These are phyloP conservation scores for Tetragnatha versicolor DNA, from an alignment of 1,140 invertebrate species.

Conservation along the genomic window DNA sequence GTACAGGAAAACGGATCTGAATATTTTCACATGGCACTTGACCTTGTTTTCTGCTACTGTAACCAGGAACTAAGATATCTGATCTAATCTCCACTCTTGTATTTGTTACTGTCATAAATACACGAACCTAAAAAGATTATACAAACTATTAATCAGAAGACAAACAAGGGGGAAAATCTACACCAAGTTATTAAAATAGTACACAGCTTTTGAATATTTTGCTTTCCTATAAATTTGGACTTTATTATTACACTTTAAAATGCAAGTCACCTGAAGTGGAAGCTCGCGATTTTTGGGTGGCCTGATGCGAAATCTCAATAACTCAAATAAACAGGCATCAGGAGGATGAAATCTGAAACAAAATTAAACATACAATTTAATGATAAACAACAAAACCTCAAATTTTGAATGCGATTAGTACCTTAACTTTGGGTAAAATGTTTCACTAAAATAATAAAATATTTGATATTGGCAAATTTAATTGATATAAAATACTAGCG, in stretches of 20 bases:
- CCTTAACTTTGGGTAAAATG: too few species aligned
- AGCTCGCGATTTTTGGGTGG: slow-evolving; percentile 96
- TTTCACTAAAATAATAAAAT: too few species aligned
- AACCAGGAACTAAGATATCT: slow-evolving; percentile 95
- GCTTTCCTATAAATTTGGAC: too few species aligned
- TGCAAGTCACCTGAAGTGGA: slow-evolving; percentile 80
- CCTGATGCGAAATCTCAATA: slow-evolving; percentile 94
- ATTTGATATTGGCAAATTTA: too few species aligned
- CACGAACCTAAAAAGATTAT: slow-evolving; percentile 53
- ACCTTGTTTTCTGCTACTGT: slow-evolving; percentile 91
- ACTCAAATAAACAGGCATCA: slow-evolving; percentile 97
- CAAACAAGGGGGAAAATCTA: too few species aligned
- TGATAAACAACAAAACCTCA: too few species aligned
- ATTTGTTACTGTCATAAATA: slow-evolving; percentile 56
- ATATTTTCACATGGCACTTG: slow-evolving; percentile 96
- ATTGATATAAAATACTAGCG: too few species aligned
- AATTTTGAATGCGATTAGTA: too few species aligned
- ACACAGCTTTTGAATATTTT: too few species aligned
- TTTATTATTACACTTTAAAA: not conserved
- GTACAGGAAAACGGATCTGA: slow-evolving; percentile 94
- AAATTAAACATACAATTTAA: too few species aligned
- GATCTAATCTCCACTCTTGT: slow-evolving; percentile 84
- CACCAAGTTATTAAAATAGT: too few species aligned
- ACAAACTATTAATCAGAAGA: not conserved
- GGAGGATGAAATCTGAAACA: slow-evolving; percentile 89